phyloP scores from a whole-genome alignment of 2,797 vertebrate genomes.

The Knipowitschia caucasica region DNA sequence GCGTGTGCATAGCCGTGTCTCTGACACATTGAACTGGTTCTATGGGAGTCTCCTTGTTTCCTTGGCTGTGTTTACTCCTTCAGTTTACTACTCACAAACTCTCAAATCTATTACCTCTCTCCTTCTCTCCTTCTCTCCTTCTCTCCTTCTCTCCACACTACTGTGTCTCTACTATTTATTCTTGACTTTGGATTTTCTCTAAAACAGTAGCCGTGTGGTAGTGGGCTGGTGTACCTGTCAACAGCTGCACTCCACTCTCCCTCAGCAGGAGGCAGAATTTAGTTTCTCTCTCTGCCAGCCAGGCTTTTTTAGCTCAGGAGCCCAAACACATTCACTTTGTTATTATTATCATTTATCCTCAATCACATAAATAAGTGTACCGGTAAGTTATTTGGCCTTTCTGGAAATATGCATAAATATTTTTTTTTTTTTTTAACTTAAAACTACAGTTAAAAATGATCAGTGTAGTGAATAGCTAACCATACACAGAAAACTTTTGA shows the following conservation, averaged over 20 bases:
- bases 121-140: slow-evolving; percentile 49
- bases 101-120: slow-evolving; percentile 71
- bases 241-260: slow-evolving; percentile 55
- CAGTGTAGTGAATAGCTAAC: no score
- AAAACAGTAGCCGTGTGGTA: slow-evolving; percentile 62
- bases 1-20: slow-evolving; percentile 66
- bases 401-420: no score
- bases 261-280: slow-evolving; percentile 67
- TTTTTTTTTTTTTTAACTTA: no score
- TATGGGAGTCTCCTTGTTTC: slow-evolving; percentile 69
- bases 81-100: slow-evolving; percentile 67
- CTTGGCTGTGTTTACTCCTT: slow-evolving; percentile 74
- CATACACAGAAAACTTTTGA: no score
- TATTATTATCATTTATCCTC: no score
- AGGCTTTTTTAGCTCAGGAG: slow-evolving; percentile 42
- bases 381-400: no score
- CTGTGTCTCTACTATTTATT: slow-evolving; percentile 66
- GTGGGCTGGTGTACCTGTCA: slow-evolving; percentile 59
- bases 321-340: slow-evolving; percentile 29
- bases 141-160: slow-evolving; percentile 47
- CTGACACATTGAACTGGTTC: slow-evolving; percentile 72
- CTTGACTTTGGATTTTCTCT: slow-evolving; percentile 67
- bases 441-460: no score
- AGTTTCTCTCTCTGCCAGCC: slow-evolving; percentile 55
- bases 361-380: no score